Conservation (phyloP, 1,140 invertebrate species). For the Elymnias hypermnestra region DNA sequence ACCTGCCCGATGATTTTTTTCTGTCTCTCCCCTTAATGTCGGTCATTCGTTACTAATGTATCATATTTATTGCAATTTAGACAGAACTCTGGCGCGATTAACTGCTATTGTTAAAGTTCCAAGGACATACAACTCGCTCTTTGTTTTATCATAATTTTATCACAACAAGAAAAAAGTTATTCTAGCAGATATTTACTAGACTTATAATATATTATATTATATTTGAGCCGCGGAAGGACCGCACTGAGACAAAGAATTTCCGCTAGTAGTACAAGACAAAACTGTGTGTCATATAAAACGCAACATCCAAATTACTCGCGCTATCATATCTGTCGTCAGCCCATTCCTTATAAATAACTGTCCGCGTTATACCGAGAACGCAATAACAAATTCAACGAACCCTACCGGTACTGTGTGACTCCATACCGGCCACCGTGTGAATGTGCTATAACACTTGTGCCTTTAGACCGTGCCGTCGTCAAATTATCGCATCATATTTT, state of each 20-base stretch:
- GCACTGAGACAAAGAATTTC: background rate
- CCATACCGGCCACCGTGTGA: constrained; percentile 65
- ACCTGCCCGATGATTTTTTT: constrained; percentile 72
- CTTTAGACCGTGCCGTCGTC: constrained; percentile 52
- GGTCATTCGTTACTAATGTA: constrained; percentile 69
- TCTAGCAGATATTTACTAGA: too few relatives aligned
- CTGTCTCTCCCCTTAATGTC: constrained; percentile 71
- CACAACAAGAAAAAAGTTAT: too few relatives aligned
- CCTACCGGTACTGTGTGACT: constrained; percentile 71
- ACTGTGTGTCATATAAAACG: constrained; percentile 29
- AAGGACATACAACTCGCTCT: constrained; percentile 45
- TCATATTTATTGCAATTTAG: constrained; percentile 68
- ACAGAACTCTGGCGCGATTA: constrained; percentile 43
- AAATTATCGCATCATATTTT: constrained; percentile 59
- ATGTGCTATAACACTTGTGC: constrained; percentile 52
- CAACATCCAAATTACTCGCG: constrained; percentile 45
- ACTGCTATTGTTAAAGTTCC: constrained; percentile 46
- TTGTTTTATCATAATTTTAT: too few relatives aligned
- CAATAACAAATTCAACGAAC: constrained; percentile 75
- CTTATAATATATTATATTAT: too few relatives aligned
- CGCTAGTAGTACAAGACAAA: constrained; percentile 10
- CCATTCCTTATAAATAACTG: constrained; percentile 68
- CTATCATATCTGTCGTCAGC: constrained; percentile 56
- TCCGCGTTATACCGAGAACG: constrained; percentile 63
- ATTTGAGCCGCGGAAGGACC: constrained; percentile 1